These are phyloP conservation scores for Brachyistius frenatus DNA, from an alignment of 2,113 vertebrate species.

Conservation along the genomic window DNA sequence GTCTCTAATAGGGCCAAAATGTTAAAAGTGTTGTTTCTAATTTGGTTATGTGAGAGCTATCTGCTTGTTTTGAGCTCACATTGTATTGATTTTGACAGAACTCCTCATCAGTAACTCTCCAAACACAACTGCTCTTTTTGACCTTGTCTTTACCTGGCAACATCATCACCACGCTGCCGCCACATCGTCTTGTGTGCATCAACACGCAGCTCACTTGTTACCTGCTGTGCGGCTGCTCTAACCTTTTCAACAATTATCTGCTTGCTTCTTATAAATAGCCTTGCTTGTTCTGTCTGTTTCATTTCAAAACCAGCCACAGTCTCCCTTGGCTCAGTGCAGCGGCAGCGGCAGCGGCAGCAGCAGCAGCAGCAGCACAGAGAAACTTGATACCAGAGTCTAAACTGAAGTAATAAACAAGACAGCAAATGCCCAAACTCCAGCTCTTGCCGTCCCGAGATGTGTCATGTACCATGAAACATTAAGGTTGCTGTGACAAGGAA, in stretches of 20 bases:
- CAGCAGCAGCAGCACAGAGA: constrained; percentile 42
- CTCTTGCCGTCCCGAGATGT: constrained; percentile 44
- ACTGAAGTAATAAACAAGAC: constrained; percentile 68
- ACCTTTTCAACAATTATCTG: constrained; percentile 80
- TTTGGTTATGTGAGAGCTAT: neutral
- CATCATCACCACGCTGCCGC: constrained; percentile 26
- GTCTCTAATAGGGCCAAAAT: constrained; percentile 25
- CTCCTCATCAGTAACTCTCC: constrained; percentile 14
- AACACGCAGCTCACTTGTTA: constrained; percentile 64
- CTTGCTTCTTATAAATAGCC: constrained; percentile 73
- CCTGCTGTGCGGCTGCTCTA: constrained; percentile 39
- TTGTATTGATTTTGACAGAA: constrained; percentile 27
- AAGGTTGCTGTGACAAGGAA: constrained; percentile 27
- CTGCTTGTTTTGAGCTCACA: neutral
- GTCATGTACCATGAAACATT: constrained; percentile 57
- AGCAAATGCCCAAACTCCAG: constrained; percentile 57
- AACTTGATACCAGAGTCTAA: constrained; percentile 70
- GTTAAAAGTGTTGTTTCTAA: neutral
- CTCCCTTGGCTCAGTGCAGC: constrained; percentile 45
- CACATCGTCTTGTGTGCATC: constrained; percentile 38
- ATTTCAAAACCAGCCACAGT: constrained; percentile 65
- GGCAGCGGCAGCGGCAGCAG: constrained; percentile 29
- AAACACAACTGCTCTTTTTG: constrained; percentile 11
- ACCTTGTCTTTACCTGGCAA: constrained; percentile 14
- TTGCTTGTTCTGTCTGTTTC: constrained; percentile 72